phyloP scores from a whole-genome alignment of 1,140 invertebrate species.

The Euborellia annulipes region DNA sequence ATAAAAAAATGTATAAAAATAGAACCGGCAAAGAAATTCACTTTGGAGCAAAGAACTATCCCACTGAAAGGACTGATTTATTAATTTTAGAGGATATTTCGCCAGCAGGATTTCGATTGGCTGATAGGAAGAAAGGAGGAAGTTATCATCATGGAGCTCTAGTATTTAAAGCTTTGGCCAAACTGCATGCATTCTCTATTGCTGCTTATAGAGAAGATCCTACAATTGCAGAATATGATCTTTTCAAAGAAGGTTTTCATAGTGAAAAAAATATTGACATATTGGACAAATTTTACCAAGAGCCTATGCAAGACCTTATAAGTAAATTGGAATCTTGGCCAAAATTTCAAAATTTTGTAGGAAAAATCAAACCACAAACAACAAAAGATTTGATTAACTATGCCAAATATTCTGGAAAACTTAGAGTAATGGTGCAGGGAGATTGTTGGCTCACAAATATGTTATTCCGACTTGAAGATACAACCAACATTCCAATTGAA shows the following conservation, averaged over 20 bases:
- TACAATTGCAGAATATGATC: neutral
- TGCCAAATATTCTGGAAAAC: too few species aligned
- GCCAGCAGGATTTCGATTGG: conserved; percentile 14
- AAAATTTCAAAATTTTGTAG: too few species aligned
- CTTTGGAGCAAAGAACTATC: too few species aligned
- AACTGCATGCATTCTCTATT: conserved; percentile 15
- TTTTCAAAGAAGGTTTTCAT: neutral
- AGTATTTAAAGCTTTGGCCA: conserved; percentile 15
- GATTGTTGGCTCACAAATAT: too few species aligned
- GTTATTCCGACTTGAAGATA: too few species aligned
- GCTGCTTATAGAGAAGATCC: conserved; percentile 12
- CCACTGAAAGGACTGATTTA: neutral
- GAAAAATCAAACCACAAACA: too few species aligned
- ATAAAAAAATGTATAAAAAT: neutral
- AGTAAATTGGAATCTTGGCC: too few species aligned
- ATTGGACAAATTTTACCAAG: too few species aligned
- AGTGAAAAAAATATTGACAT: neutral
- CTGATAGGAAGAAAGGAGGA: conserved; percentile 13
- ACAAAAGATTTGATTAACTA: too few species aligned
- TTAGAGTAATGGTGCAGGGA: too few species aligned
- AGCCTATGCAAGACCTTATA: too few species aligned
- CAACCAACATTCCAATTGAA: too few species aligned
- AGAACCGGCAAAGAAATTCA: neutral
- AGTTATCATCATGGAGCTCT: conserved; percentile 14
- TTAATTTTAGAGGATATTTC: conserved; percentile 16